A percentile compares a stretch with the other conserved stretches of the same genome.
phyloP scores from a whole-genome alignment of 2,888 invertebrate species.

The Drosophila histrio region DNA sequence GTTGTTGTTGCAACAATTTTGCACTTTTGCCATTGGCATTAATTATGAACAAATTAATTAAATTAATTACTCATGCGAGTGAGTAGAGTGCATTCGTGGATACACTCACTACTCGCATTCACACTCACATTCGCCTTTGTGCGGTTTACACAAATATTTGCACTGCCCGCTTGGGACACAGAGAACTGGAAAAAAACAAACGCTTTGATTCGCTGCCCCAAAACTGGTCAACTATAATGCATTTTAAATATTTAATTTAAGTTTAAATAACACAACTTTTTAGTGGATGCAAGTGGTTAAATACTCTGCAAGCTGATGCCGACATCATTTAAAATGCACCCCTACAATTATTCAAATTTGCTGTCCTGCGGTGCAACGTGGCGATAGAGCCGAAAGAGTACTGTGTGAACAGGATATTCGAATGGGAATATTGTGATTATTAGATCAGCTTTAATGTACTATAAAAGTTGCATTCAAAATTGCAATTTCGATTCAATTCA shows the following conservation, averaged over 20 bases:
- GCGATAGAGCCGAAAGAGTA: not conserved
- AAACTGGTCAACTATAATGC: constrained; percentile 34
- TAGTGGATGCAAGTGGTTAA: constrained; percentile 26
- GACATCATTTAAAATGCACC: constrained; percentile 43
- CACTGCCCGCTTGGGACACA: constrained; percentile 42
- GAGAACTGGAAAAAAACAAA: not conserved
- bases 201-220: constrained; percentile 46
- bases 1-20: constrained; percentile 44
- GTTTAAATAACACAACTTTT: constrained; percentile 43
- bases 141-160: constrained; percentile 62
- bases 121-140: constrained; percentile 43
- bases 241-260: constrained; percentile 57
- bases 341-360: constrained; percentile 9
- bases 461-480: not conserved
- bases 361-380: not conserved
- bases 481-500: not conserved
- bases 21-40: constrained; percentile 52
- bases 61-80: constrained; percentile 70
- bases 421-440: not conserved
- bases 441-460: not conserved
- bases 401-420: not conserved
- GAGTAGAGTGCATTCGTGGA: constrained; percentile 42
- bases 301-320: constrained; percentile 12
- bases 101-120: constrained; percentile 18
- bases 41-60: constrained; percentile 74